phyloP scores from a whole-genome alignment of 2,888 invertebrate species.

The Rhorus exstirpatorius region DNA sequence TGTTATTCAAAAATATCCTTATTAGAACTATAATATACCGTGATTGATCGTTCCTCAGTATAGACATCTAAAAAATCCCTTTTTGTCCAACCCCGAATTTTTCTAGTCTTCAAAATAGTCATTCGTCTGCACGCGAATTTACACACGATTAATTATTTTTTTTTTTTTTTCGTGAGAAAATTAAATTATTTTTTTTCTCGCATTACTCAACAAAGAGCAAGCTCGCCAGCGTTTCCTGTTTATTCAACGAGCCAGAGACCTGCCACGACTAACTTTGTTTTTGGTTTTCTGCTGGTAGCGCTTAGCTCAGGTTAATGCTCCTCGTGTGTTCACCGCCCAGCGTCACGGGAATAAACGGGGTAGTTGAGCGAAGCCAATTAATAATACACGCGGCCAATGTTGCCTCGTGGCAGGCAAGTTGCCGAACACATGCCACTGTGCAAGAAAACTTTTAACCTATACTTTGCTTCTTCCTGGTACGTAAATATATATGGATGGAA shows the following conservation, averaged over 20 bases:
- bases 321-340: conserved; percentile 34
- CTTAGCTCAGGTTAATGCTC: conserved; percentile 41
- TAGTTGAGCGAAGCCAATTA: conserved; percentile 65
- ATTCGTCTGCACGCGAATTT: too few relatives aligned
- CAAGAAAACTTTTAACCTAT: conserved; percentile 5
- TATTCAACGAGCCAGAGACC: conserved; percentile 28
- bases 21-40: too few relatives aligned
- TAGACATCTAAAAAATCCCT: too few relatives aligned
- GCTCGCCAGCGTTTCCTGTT: neutral
- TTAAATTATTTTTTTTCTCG: neutral
- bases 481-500: conserved; percentile 9
- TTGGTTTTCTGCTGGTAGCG: conserved; percentile 51
- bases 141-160: too few relatives aligned
- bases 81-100: too few relatives aligned
- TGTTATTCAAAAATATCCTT: too few relatives aligned
- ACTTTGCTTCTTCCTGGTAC: neutral
- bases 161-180: neutral
- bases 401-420: conserved; percentile 37
- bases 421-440: conserved; percentile 15
- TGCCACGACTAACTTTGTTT: conserved; percentile 53
- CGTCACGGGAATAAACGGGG: conserved; percentile 38
- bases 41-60: too few relatives aligned
- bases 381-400: conserved; percentile 62
- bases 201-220: conserved; percentile 19
- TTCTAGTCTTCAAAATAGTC: too few relatives aligned